These are phyloP conservation scores for Actenoides hombroni DNA, from an alignment of 2,113 vertebrate species.

Conservation along the genomic window DNA sequence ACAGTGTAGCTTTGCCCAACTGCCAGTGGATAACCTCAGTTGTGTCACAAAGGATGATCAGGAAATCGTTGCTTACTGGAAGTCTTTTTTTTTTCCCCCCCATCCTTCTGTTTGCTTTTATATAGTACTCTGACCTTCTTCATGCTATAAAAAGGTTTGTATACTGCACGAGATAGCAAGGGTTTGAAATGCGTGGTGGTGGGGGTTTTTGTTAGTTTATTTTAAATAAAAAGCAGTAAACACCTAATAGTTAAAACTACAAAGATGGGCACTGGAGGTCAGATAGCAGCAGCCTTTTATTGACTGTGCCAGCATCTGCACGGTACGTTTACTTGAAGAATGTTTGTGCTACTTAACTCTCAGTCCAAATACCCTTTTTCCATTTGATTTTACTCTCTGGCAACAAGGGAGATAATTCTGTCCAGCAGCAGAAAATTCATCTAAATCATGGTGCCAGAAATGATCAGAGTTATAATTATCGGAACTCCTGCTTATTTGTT, in stretches of 20 bases:
- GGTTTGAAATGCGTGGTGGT: not conserved
- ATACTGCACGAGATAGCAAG: not conserved
- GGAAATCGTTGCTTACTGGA: not conserved
- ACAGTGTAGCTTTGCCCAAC: not conserved
- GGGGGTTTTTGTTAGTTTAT: not conserved
- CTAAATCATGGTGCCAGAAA: not conserved
- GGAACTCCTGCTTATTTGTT: not conserved
- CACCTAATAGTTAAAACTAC: not conserved
- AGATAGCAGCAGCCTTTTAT: not conserved
- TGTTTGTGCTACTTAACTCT: not conserved
- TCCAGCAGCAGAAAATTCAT: too few species aligned
- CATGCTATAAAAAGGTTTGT: not conserved
- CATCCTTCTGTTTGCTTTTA: not conserved
- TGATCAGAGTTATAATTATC: not conserved
- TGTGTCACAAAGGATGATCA: not conserved
- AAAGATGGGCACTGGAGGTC: not conserved
- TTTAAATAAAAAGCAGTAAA: not conserved
- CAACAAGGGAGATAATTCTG: not conserved
- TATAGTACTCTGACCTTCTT: not conserved
- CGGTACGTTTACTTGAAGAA: not conserved
- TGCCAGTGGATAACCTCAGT: not conserved
- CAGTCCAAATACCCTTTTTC: not conserved
- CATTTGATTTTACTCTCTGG: not conserved
- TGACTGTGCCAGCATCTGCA: not conserved
- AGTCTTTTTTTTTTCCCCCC: not conserved